Conservation (phyloP, 2,797 vertebrate species). For the Lophotriccus pileatus region DNA sequence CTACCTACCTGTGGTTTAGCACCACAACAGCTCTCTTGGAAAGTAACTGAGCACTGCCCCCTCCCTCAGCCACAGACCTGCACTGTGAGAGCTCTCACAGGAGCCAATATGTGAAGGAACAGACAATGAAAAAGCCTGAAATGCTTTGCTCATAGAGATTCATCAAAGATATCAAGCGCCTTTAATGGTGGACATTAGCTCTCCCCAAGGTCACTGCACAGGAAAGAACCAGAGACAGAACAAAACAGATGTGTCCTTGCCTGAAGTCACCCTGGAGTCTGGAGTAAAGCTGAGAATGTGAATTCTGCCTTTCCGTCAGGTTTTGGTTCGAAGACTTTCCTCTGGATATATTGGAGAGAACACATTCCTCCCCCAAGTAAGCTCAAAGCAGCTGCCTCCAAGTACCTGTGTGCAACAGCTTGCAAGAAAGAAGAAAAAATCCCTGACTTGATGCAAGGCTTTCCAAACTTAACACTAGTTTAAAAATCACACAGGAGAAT, state of each 20-base stretch:
- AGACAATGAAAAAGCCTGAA: background rate
- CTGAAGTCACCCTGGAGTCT: background rate
- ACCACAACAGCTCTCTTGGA: background rate
- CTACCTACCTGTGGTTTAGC: background rate
- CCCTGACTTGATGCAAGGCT: background rate
- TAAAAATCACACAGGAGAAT: background rate
- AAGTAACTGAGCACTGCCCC: fast-evolving
- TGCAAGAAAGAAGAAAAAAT: background rate
- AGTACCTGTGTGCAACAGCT: background rate
- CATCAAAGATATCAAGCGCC: background rate
- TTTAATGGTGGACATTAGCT: background rate
- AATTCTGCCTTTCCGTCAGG: background rate
- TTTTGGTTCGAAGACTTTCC: background rate
- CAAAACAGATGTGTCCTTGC: background rate
- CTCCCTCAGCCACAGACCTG: background rate
- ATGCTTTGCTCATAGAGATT: background rate
- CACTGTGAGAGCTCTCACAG: background rate
- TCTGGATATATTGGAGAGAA: background rate
- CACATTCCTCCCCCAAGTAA: background rate
- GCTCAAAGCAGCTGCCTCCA: background rate
- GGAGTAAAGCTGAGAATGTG: background rate
- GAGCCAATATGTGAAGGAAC: background rate
- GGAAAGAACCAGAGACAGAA: background rate
- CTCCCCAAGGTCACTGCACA: background rate
- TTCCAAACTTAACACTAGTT: background rate